A percentile compares a stretch with the other conserved stretches of the same genome.
Evolutionary conservation across 2,888 invertebrate genomes (phyloP).

Genomic region (Tridacna crocea): DNA sequence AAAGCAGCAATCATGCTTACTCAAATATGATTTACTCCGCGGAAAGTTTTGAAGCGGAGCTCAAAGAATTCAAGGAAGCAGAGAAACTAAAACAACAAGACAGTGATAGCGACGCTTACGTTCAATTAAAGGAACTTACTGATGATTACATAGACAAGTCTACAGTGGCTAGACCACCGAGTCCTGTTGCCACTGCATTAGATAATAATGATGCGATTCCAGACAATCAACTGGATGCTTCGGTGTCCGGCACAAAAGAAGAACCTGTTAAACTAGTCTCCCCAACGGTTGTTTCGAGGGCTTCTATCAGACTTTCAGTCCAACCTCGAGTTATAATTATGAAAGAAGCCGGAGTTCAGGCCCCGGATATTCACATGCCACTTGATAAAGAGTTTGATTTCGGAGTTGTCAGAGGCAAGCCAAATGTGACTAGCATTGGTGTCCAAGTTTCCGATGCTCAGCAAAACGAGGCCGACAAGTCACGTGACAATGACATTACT

Average conservation of each 20-base stretch:
- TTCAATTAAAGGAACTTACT: conserved; percentile 43
- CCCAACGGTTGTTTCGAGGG: conserved; percentile 5
- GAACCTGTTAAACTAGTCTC: conserved; percentile 8
- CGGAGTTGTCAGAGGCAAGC: conserved; percentile 31
- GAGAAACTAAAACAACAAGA: conserved; percentile 18
- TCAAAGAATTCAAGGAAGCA: background rate
- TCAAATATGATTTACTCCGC: conserved; percentile 45
- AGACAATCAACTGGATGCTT: background rate
- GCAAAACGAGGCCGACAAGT: no score
- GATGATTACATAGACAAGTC: conserved; percentile 27
- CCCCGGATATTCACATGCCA: conserved; percentile 58
- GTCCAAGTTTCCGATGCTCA: conserved; percentile 39
- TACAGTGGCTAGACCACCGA: background rate
- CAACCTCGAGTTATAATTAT: conserved; percentile 36
- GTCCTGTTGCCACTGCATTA: background rate
- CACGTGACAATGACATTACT: background rate
- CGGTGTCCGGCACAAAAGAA: background rate
- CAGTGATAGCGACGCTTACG: conserved; percentile 53
- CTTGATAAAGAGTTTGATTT: conserved; percentile 58
- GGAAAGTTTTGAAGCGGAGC: conserved; percentile 28
- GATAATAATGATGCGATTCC: background rate
- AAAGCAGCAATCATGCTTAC: conserved; percentile 11
- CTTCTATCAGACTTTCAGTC: conserved; percentile 19
- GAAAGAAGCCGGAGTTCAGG: conserved; percentile 60
- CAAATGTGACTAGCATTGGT: conserved; percentile 35